phyloP scores from a whole-genome alignment of 2,113 vertebrate genomes.

The Crotophaga sulcirostris region DNA sequence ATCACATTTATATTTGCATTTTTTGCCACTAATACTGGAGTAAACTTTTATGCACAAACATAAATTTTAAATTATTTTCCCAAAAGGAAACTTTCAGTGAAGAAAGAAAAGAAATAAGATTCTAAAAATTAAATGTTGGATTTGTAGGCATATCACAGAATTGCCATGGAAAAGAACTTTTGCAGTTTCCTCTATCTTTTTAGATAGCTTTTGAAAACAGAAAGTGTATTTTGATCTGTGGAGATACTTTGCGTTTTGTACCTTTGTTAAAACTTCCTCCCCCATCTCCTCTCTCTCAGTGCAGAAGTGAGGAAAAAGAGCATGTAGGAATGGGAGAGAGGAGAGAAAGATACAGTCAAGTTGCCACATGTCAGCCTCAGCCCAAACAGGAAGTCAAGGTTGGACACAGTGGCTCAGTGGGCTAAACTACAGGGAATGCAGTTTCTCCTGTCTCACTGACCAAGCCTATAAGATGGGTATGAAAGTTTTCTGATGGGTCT shows the following conservation, averaged over 20 bases:
- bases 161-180: background rate
- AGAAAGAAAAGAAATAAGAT: background rate
- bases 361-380: background rate
- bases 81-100: background rate
- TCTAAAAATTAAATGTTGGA: background rate
- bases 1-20: background rate
- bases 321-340: background rate
- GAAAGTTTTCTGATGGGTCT: background rate
- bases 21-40: background rate
- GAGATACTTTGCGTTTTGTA: background rate
- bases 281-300: background rate
- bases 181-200: background rate
- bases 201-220: background rate
- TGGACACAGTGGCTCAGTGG: fast-evolving
- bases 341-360: fast-evolving
- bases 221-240: background rate
- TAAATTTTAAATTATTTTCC: background rate
- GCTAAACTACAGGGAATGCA: background rate
- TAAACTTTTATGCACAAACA: background rate
- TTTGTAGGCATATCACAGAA: background rate
- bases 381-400: background rate
- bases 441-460: background rate
- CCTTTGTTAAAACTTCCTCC: background rate
- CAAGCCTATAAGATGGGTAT: background rate
- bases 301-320: background rate